A percentile compares a stretch with the other conserved stretches of the same genome.
Conservation (phyloP, 2,113 vertebrate genomes). For the Ardeotis arabs region DNA sequence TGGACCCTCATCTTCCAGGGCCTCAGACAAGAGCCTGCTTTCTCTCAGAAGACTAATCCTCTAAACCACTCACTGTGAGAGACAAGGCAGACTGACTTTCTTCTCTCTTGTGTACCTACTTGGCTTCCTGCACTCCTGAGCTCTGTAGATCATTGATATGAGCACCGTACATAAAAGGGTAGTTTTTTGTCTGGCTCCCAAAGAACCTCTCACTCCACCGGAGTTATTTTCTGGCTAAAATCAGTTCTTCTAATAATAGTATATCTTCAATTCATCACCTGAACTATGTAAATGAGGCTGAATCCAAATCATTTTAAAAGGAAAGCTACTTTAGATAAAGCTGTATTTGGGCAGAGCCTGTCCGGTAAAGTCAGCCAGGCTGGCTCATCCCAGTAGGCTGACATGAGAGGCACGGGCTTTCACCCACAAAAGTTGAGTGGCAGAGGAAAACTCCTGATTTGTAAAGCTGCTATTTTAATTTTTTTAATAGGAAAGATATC, state of each 20-base stretch:
- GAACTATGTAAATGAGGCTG: slow-evolving; percentile 37
- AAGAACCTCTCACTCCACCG: background rate
- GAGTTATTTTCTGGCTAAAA: slow-evolving; percentile 14
- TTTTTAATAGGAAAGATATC: background rate
- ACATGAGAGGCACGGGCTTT: rapidly evolving
- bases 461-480: background rate
- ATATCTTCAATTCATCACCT: slow-evolving; percentile 2
- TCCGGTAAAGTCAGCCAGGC: background rate
- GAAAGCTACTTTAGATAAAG: background rate
- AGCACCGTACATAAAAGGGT: background rate
- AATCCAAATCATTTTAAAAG: slow-evolving; percentile 39
- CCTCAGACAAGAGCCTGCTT: background rate
- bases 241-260: slow-evolving; percentile 33
- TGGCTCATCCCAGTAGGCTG: background rate
- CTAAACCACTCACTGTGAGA: background rate
- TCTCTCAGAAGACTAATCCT: background rate
- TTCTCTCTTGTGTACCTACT: background rate
- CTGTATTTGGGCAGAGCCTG: background rate
- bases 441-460: background rate
- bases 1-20: background rate
- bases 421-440: background rate
- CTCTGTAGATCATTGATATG: background rate
- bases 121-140: background rate
- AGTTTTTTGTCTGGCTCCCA: background rate
- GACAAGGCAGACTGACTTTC: background rate